Percentiles rank a stretch among this genome's conserved stretches.
Evolutionary conservation across 2,888 invertebrate species (phyloP).

Genomic region (Epiblema foenella): DNA sequence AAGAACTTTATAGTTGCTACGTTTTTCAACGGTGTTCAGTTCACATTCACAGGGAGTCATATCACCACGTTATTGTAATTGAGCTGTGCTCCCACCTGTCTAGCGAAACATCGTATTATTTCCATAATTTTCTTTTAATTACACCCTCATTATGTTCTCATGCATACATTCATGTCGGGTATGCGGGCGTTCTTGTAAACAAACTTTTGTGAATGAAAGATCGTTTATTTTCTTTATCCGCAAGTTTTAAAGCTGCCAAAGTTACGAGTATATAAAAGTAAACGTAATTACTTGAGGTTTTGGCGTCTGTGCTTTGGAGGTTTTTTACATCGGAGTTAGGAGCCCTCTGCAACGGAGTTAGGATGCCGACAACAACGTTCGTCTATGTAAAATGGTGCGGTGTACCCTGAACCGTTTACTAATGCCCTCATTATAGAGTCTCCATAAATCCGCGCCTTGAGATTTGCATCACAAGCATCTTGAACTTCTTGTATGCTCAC

Average conservation of each 20-base stretch:
- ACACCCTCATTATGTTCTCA: slow-evolving; percentile 29
- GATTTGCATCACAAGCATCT: slow-evolving; percentile 35
- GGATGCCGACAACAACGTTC: slow-evolving; percentile 19
- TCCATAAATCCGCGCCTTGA: slow-evolving; percentile 34
- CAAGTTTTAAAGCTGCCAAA: not conserved
- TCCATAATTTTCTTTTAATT: slow-evolving; percentile 28
- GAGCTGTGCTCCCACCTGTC: slow-evolving; percentile 26
- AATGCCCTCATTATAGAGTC: slow-evolving; percentile 26
- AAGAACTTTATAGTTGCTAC: not conserved
- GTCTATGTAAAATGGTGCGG: slow-evolving; percentile 36
- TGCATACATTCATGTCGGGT: slow-evolving; percentile 13
- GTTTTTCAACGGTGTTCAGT: not conserved
- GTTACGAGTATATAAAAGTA: slow-evolving; percentile 7
- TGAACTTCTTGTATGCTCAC: not conserved
- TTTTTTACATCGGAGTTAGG: not conserved
- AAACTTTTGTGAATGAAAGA: slow-evolving; percentile 5
- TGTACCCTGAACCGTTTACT: slow-evolving; percentile 17
- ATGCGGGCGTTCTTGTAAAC: not conserved
- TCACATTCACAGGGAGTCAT: slow-evolving; percentile 36
- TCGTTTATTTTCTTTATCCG: slow-evolving; percentile 1
- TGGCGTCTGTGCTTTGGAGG: not conserved
- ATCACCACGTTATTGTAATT: slow-evolving; percentile 22
- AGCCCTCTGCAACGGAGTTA: not conserved
- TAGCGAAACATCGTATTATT: slow-evolving; percentile 29
- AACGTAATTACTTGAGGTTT: not conserved